Base-by-base conservation (phyloP, 2,797 vertebrate genomes). In the Chloroceryle amazona region DNA sequence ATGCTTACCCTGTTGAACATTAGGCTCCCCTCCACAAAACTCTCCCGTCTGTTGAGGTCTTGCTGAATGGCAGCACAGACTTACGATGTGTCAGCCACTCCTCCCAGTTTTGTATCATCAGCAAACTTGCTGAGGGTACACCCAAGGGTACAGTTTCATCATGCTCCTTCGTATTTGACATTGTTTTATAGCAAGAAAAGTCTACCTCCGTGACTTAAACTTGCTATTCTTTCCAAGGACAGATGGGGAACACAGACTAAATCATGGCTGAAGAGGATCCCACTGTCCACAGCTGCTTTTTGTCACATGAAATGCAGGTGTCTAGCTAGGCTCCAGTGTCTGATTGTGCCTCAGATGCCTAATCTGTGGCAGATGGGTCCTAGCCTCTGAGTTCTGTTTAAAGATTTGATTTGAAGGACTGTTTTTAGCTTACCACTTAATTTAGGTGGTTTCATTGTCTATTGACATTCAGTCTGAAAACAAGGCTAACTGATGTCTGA, bases 401-500 rank as follows among this genome's bases (percentile, higher is more conserved):
- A 80, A 87, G 60, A 66, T 29, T 31, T 13, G 72, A 19, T 78
- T 65, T 2, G 4, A n/a, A 82, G 3, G 29, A 17, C 25, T 89
- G 19, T 6, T 87, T 96, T 82, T 57, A 76, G 15, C 13, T 78
- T 85, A 11, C 5, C 5, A 39, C 22, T 87, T 67, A 74, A 31
- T 83, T 90, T 86, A 65, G 37, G 15, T 72, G 16, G 37, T 65
- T 94, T 91, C 44, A 35, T 46, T 72, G 65, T 75, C 68, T 81
- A 71, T 89, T 89, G 78, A 67, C 35, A 7, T 78, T 85, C 47
- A 78, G 60, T 82, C 84, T 90, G 80, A 95, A 91, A 91, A 78
- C 21, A 61, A 62, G n/a, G n/a, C 37, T 92, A 92, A 89, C 9
- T 82, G 61, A 81, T 74, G 54, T 20, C 79, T 95, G 83, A 81